Percentiles rank a stretch among this genome's conserved stretches.
These are phyloP conservation scores for Andrena bicolor DNA, from an alignment of 2,888 invertebrate genomes.

Conservation along the genomic window DNA sequence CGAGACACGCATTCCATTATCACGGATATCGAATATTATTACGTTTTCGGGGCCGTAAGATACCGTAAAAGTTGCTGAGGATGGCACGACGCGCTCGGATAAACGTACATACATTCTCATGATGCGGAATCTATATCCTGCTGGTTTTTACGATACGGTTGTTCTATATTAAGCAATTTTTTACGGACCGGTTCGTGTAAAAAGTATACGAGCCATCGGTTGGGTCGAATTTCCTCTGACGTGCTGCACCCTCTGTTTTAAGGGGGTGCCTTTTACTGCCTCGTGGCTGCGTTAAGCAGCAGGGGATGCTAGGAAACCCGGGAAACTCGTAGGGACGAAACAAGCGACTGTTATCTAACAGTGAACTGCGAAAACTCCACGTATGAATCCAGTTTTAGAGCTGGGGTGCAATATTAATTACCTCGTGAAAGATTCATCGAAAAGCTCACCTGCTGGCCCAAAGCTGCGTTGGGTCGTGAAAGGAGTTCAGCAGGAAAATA, in stretches of 20 bases:
- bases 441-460: neutral
- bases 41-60: neutral
- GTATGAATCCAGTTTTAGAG: neutral
- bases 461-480: neutral
- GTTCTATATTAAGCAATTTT: constrained; percentile 37
- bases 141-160: constrained; percentile 18
- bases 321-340: neutral
- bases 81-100: neutral
- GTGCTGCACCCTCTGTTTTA: constrained; percentile 14
- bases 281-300: neutral
- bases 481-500: neutral
- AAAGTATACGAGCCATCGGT: constrained; percentile 34
- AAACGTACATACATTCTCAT: neutral
- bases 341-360: constrained; percentile 1
- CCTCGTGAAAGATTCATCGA: too few species aligned
- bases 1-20: neutral
- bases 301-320: neutral
- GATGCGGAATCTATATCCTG: constrained; percentile 22
- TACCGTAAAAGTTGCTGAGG: neutral
- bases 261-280: neutral
- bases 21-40: neutral
- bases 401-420: neutral
- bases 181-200: constrained; percentile 26
- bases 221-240: constrained; percentile 11
- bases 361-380: neutral